These are phyloP conservation scores for Machaerirhynchus nigripectus DNA, from an alignment of 2,113 vertebrate genomes.

Conservation along the genomic window DNA sequence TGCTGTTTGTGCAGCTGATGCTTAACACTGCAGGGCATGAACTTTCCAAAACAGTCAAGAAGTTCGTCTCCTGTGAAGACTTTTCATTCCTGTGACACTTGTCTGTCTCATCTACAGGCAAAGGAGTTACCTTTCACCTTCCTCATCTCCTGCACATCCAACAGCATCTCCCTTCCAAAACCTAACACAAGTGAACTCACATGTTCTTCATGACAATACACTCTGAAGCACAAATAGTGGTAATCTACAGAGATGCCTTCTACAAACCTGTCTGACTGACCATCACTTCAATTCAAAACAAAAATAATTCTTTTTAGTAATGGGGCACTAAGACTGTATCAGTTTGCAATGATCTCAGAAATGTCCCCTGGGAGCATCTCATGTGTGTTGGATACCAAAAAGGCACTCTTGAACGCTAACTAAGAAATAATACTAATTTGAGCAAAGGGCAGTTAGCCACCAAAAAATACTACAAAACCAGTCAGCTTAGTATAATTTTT, in stretches of 20 bases:
- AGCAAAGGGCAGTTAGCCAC: neutral
- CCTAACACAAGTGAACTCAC: neutral
- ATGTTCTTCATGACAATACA: neutral
- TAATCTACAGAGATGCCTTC: neutral
- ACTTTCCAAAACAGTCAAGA: slow-evolving; percentile 1
- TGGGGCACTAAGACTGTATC: neutral
- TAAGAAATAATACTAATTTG: neutral
- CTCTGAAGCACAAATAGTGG: neutral
- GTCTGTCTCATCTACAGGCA: neutral
- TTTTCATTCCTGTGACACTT: neutral
- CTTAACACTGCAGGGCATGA: neutral
- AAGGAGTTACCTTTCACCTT: neutral
- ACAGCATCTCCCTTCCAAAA: neutral
- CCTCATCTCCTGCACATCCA: neutral
- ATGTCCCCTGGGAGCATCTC: neutral
- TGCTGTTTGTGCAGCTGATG: neutral
- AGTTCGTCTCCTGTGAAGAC: neutral
- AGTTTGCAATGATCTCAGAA: neutral
- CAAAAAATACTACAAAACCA: neutral
- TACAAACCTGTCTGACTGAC: neutral
- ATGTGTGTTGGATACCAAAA: neutral
- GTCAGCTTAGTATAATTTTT: neutral
- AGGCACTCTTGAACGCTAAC: neutral
- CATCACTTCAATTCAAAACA: neutral
- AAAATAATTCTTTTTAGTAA: neutral